These are phyloP conservation scores for Sorex fumeus DNA, from an alignment of 2,113 vertebrate genomes.

Conservation along the genomic window DNA sequence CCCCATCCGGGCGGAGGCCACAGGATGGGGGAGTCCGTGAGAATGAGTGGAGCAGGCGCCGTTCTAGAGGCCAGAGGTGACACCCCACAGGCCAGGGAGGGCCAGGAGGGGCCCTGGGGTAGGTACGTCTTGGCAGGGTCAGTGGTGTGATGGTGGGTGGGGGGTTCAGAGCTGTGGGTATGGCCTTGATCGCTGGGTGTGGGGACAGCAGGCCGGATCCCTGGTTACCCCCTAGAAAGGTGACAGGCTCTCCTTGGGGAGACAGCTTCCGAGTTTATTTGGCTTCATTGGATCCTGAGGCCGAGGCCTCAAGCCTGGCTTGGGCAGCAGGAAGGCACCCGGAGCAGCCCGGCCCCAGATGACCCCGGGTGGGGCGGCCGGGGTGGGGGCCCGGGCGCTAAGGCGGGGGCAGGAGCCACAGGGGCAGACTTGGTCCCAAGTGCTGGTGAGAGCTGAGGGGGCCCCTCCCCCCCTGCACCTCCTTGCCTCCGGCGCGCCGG, in stretches of 20 bases:
- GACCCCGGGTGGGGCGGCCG: constrained; percentile 22
- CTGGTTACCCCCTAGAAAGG: background rate
- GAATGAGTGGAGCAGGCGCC: no score
- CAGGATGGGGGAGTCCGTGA: background rate
- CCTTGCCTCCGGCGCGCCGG: constrained; percentile 37
- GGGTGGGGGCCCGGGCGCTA: background rate
- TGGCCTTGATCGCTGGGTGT: no score
- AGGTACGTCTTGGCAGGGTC: no score
- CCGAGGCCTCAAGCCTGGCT: constrained; percentile 55
- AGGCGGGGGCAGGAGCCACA: constrained; percentile 42
- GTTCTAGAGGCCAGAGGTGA: no score
- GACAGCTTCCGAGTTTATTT: constrained; percentile 82
- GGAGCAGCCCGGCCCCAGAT: background rate
- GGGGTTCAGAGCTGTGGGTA: no score
- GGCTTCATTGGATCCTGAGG: constrained; percentile 77
- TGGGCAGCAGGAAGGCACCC: constrained; percentile 64
- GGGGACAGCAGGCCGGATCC: background rate
- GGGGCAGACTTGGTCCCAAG: constrained; percentile 71
- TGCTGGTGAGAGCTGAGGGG: constrained; percentile 64
- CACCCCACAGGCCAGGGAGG: no score
- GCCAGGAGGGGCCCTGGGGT: no score
- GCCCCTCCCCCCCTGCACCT: constrained; percentile 61
- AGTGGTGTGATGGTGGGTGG: no score
- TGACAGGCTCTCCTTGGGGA: constrained; percentile 40
- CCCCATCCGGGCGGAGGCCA: background rate